phyloP scores from a whole-genome alignment of 2,797 vertebrate genomes.

The Acestrorhynchus altus region DNA sequence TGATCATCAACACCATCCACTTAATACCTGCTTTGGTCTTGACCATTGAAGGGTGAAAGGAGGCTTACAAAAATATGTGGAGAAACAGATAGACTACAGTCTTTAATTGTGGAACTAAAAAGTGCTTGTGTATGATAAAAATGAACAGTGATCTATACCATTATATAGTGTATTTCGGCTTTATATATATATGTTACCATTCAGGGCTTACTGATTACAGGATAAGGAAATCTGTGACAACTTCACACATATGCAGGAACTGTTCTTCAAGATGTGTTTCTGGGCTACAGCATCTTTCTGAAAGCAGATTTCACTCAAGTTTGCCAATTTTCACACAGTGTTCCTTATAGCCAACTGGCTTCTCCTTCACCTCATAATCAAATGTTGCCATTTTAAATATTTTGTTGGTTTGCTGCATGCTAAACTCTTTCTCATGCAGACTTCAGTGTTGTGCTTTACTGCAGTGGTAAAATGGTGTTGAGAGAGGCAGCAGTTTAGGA shows the following conservation, averaged over 20 bases:
- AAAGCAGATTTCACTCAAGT: background rate
- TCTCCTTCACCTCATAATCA: background rate
- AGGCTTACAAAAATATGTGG: too few relatives aligned
- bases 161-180: too few relatives aligned
- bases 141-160: too few relatives aligned
- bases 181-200: too few relatives aligned
- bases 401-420: background rate
- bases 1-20: too few relatives aligned
- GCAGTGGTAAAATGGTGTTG: conserved; percentile 13
- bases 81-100: too few relatives aligned
- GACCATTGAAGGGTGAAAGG: too few relatives aligned
- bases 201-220: background rate
- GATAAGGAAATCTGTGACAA: background rate
- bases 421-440: background rate
- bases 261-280: background rate
- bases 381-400: background rate
- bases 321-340: background rate
- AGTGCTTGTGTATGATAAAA: too few relatives aligned
- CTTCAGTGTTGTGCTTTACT: background rate
- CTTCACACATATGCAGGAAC: background rate
- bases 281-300: conserved; percentile 12
- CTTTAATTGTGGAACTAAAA: too few relatives aligned
- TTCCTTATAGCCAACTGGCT: background rate
- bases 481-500: too few relatives aligned
- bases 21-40: too few relatives aligned